Conservation (phyloP, 2,797 vertebrate genomes). For the Myoxocephalus aenaeus region DNA sequence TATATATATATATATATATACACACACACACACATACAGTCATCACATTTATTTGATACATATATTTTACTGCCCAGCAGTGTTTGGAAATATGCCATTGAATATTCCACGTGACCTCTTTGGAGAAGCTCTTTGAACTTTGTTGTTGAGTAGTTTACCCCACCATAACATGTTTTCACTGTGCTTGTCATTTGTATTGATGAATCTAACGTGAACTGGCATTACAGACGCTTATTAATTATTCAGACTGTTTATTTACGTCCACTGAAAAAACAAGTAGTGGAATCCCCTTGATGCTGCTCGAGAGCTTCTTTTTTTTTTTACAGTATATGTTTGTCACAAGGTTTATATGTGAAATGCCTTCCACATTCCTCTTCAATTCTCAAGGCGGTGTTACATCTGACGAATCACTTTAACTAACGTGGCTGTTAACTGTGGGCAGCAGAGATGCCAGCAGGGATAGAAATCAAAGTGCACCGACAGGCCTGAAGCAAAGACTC, state of each 20-base stretch:
- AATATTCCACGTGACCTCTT: slow-evolving; percentile 23
- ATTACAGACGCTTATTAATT: slow-evolving; percentile 15
- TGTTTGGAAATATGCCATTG: slow-evolving; percentile 8
- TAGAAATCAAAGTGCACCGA: slow-evolving; percentile 57
- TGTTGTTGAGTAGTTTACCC: slow-evolving; percentile 6
- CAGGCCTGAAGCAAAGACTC: slow-evolving; percentile 45
- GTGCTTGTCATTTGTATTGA: background rate
- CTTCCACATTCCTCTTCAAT: slow-evolving; percentile 41
- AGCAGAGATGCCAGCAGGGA: slow-evolving; percentile 52
- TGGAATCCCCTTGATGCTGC: slow-evolving; percentile 23
- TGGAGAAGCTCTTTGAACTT: slow-evolving; percentile 8
- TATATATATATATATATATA: background rate
- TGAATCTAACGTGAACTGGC: slow-evolving; percentile 3
- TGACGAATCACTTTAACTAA: slow-evolving; percentile 71
- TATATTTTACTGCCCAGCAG: slow-evolving; percentile 21
- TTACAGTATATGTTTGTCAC: slow-evolving; percentile 31
- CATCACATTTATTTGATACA: slow-evolving; percentile 19
- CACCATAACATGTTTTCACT: background rate
- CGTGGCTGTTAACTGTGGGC: slow-evolving; percentile 50
- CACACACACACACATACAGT: too few relatives aligned
- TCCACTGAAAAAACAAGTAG: slow-evolving; percentile 17
- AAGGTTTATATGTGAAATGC: slow-evolving; percentile 45
- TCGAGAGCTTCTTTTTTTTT: slow-evolving; percentile 19
- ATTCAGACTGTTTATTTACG: slow-evolving; percentile 44
- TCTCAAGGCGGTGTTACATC: slow-evolving; percentile 64